phyloP scores from a whole-genome alignment of 2,797 vertebrate species.

The Dendrocincla tyrannina region DNA sequence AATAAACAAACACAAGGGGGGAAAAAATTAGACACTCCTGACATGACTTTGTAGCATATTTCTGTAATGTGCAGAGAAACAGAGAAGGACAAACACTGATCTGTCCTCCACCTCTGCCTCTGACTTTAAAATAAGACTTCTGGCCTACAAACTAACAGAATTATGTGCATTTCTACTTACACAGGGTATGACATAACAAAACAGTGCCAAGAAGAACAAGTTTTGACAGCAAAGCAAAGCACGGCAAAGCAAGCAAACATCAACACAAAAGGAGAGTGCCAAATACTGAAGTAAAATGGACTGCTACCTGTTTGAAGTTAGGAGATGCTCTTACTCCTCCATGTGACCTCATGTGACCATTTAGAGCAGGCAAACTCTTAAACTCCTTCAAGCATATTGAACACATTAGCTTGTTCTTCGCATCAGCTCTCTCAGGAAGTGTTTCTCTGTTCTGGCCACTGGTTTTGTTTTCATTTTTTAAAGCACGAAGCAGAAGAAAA shows the following conservation, averaged over 20 bases:
- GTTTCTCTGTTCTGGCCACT: slow-evolving; percentile 73
- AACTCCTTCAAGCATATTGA: slow-evolving; percentile 89
- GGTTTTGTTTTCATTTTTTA: slow-evolving; percentile 28
- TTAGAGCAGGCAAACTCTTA: slow-evolving; percentile 91
- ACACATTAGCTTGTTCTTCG: slow-evolving; percentile 84
- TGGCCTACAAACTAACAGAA: neutral
- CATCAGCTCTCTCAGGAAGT: slow-evolving; percentile 74
- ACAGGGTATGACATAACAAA: neutral
- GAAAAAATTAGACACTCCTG: neutral
- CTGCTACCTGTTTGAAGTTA: slow-evolving; percentile 80
- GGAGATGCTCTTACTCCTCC: slow-evolving; percentile 83
- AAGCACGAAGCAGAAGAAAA: slow-evolving; percentile 31
- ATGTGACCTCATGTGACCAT: slow-evolving; percentile 93
- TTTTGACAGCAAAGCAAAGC: slow-evolving; percentile 69
- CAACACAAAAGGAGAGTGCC: neutral
- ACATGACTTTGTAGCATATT: neutral
- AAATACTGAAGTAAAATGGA: neutral
- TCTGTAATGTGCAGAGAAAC: neutral
- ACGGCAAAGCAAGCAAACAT: slow-evolving; percentile 71
- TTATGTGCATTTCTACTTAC: neutral
- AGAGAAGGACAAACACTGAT: neutral
- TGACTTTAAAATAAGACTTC: neutral
- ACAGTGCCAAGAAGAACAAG: neutral
- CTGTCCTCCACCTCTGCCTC: neutral
- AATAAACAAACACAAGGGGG: slow-evolving; percentile 14